Base-by-base conservation (phyloP, 2,888 invertebrate species). In the Xylota sylvarum region DNA sequence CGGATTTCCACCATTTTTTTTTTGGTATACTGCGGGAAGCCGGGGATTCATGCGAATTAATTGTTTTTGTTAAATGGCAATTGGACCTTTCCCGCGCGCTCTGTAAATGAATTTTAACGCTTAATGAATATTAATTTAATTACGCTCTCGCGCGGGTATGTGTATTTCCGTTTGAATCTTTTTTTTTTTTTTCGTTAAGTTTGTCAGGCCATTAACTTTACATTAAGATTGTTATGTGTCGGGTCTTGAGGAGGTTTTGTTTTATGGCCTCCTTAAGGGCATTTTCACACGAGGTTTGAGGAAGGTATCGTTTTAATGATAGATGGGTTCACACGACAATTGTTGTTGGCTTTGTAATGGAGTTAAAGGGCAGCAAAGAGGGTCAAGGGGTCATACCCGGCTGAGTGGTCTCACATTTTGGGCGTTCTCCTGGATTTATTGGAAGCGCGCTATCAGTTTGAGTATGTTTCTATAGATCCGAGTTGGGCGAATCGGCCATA, bases 1-100 rank as follows among this genome's bases (percentile, higher is more conserved):
- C 69, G 69, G 43, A 82, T 86, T 86, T 86, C 77, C 77, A 86
- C 77, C 77, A 86, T 82, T 82, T 77, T 62, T 72, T 46, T 23
- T 6, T 56, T 12, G 5, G 5, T n/a, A 30, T 30, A 17, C 17
- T 27, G 27, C n/a, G 2, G 5, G 0, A 14, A 12, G 52, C 40
- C 23, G 23, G 37, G 48, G 43, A 4, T 40, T 86, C 67, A 77
- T 69, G 77, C 72, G 77, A 77, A 77, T 58, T 81, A 76, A 65
- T 76, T 76, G 74, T 62, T 62, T 40, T 70, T 9, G 74, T 72
- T 52, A 65, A 84, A 69, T 17, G 64, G 43, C 69, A 73, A 56
- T 37, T 76, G 70, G 50, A 40, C 70, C 35, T 30, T 50, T 55
- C 27, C n/a, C 40, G 73, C 27, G 64, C 17, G 73, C 27, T 46